A percentile compares a stretch with the other conserved stretches of the same genome.
Evolutionary conservation across 2,113 vertebrate species (phyloP).

Genomic region (Rutilus rutilus): DNA sequence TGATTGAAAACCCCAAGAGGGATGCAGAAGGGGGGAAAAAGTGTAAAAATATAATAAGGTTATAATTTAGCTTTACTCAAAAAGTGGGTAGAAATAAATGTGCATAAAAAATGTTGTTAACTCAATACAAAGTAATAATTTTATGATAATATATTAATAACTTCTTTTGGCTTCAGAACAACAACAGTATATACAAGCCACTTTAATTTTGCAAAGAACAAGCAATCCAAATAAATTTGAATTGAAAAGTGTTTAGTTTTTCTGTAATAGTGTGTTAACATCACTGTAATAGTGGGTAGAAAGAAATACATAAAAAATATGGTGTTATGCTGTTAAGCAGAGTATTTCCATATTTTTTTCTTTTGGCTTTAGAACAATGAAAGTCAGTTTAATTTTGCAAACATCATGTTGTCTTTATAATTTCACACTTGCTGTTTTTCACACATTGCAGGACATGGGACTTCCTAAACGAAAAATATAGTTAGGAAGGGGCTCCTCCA

Average conservation of each 20-base stretch:
- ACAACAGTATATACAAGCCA: not conserved
- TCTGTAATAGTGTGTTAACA: not conserved
- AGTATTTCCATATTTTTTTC: not conserved
- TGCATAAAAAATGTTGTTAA: not conserved
- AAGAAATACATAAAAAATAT: not conserved
- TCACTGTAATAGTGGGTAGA: not conserved
- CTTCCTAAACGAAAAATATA: not conserved
- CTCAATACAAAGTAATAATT: not conserved
- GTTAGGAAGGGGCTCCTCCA: conserved; percentile 25
- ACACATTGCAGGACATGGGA: not conserved
- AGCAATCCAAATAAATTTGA: not conserved
- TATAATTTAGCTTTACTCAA: not conserved
- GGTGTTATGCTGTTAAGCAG: not conserved
- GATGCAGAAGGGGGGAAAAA: not conserved
- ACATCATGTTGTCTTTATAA: not conserved
- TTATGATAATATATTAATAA: not conserved
- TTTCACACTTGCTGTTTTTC: not conserved
- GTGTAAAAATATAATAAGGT: not conserved
- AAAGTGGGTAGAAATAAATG: not conserved
- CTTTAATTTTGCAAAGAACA: not conserved
- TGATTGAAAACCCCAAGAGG: not conserved
- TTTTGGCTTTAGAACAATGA: not conserved
- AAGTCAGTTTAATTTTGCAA: too few species aligned
- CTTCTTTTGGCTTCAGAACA: not conserved
- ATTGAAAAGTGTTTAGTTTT: not conserved